Base-by-base conservation (phyloP, 1,140 invertebrate genomes). In the Lycorma delicatula region DNA sequence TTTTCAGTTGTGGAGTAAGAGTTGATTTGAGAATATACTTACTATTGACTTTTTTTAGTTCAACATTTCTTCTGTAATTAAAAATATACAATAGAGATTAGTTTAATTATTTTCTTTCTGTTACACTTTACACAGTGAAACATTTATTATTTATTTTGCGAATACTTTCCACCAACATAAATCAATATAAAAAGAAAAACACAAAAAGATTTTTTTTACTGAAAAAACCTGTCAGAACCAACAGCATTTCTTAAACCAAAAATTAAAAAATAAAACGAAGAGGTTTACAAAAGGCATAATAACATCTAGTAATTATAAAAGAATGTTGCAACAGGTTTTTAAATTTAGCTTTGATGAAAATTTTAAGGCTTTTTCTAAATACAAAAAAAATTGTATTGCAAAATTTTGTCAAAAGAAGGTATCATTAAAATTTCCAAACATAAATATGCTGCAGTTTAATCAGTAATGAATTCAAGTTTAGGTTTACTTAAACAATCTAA, bases 1-100 rank as follows among this genome's bases (percentile, higher is more conserved):
- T 74, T 11, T 80, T 79, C 25, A 88, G 68, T 58, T 82, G 79
- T 1, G 87, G 88, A 0, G 88, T 90, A 36, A 91, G 65, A 0
- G 88, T 89, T 25, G 86, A 89, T 72, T 88, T 88, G 3, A 91
- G 68, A 38, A 91, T 90, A 62, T 91, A 85, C 64, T 87, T 88
- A 65, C 85, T 89, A 66, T 84, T 89, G 0, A 89, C 80, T 68
- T 90, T 90, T 67, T 89, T 89, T 56, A 91, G 63, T 47, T 83
- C 87, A 1, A 91, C 86, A 65, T 82, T 86, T 73, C 87, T 87
- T 69, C 85, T 88, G 64, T 2, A 74, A 75, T 12, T 4, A 54
- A 31, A 18, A 53, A 53, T 31, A n/a, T 18, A 7, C n/a, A 4
- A 23, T 12, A 50, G 26, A 16, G 23, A 12, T 18, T 23, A 5